Percentiles rank a stretch among this genome's conserved stretches.
phyloP scores from a whole-genome alignment of 2,797 vertebrate genomes.

The Pipistrellus pipistrellus region DNA sequence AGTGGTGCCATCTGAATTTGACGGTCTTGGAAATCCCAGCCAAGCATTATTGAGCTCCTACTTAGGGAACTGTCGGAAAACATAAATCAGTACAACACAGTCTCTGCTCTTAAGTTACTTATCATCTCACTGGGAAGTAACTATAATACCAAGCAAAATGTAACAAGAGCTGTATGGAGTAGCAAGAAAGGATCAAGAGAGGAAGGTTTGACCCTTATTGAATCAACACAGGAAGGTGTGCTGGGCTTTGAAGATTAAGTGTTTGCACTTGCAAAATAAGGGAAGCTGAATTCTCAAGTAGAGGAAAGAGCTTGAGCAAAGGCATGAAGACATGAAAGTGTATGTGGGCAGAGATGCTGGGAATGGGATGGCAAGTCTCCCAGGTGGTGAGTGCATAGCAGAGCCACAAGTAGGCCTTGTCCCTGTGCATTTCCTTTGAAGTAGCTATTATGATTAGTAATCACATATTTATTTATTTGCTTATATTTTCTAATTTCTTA shows the following conservation, averaged over 20 bases:
- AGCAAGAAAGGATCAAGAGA: neutral
- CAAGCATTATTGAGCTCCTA: neutral
- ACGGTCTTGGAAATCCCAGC: neutral
- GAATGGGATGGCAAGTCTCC: neutral
- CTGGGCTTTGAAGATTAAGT: neutral
- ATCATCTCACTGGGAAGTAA: neutral
- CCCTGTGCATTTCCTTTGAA: neutral
- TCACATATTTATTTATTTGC: neutral
- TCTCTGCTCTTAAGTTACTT: neutral
- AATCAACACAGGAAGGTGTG: neutral
- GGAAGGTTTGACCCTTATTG: neutral
- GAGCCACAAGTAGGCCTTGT: neutral
- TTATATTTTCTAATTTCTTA: constrained; percentile 25
- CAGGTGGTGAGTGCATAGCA: neutral
- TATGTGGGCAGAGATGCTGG: neutral
- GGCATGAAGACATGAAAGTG: neutral
- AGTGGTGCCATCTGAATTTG: neutral
- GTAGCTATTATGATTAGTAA: neutral
- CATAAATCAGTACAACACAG: neutral
- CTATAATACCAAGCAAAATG: neutral
- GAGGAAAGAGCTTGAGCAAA: constrained; percentile 10
- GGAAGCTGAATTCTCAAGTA: neutral
- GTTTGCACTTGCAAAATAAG: neutral
- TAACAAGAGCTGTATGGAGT: neutral
- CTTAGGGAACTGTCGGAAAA: neutral